Base-by-base conservation (phyloP, 1,140 invertebrate species). In the Diorhabda carinulata region DNA sequence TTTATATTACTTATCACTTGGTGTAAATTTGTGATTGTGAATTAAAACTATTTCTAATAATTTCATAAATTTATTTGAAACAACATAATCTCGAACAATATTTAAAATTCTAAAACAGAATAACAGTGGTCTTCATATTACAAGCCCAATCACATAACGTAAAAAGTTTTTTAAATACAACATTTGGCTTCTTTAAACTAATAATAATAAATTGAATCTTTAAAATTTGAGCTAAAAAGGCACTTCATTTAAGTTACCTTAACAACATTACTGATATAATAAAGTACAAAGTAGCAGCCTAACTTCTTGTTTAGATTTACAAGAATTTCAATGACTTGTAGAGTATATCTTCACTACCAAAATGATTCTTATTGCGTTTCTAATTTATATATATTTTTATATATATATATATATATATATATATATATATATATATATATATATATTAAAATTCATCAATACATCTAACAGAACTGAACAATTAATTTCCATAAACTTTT, bases 131-230 rank as follows among this genome's bases (percentile, higher is more conserved):
- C 47, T 8, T 57, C 64, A 67, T 66, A 57, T 66, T 65, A 25
- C 69, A 64, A 67, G 61, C 69, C 69, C 69, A 70, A 66, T 66
- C 41, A 66, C 58, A 70, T 70, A 64, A 70, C 69, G 67, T 66
- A 62, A n/a, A 25, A 2, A 52, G 47, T 66, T 52, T 62, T 70
- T 67, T 67, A 70, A 66, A 60, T 66, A 70, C 58, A 70, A 70
- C 67, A 70, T 70, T 70, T 70, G 69, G 69, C 59, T 70, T 70
- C 44, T 61, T 67, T 60, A 58, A 60, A 56, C 9, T 44, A 69
- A 64, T 57, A 42, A 2, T 65, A 67, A 66, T 63, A 66, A 1
- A 25, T 25, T 25, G 25, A 25, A 25, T 25, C 25, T 25, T 61
- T 67, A 67, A 61, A 67, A 70, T 70, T 70, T 70, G 58, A 70